phyloP scores from a whole-genome alignment of 2,113 vertebrate genomes.

The Murina feae region DNA sequence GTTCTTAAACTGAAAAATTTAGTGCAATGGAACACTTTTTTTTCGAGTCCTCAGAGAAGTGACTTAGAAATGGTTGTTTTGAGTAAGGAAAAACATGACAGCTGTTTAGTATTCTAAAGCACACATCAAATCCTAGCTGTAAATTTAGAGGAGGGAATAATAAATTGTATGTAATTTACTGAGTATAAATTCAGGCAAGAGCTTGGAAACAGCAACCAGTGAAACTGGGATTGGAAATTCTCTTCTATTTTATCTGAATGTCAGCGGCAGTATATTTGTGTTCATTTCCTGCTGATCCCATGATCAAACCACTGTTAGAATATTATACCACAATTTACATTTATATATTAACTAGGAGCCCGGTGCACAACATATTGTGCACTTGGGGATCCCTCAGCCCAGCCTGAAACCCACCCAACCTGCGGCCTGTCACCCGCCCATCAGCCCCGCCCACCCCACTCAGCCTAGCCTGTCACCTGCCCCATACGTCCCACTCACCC shows the following conservation, averaged over 20 bases:
- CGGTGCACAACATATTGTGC: no score
- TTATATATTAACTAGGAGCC: not conserved
- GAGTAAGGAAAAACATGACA: not conserved
- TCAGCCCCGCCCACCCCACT: no score
- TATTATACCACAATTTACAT: not conserved
- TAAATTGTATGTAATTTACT: not conserved
- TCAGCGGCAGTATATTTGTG: not conserved
- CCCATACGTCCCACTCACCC: no score
- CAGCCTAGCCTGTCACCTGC: no score
- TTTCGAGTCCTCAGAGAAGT: not conserved
- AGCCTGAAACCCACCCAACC: no score
- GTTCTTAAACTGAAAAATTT: not conserved
- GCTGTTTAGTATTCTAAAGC: not conserved
- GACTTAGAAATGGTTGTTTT: not conserved
- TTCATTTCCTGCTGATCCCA: not conserved
- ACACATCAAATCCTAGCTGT: not conserved
- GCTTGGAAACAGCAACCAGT: not conserved
- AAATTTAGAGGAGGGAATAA: not conserved
- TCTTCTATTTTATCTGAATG: not conserved
- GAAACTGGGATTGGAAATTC: not conserved
- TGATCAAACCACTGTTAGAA: not conserved
- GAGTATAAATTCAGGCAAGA: not conserved
- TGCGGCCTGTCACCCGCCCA: no score
- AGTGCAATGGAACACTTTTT: not conserved
- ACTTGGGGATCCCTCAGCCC: no score